Evolutionary conservation across 2,888 invertebrate species (phyloP).

Genomic region (Oeneis ivallda): DNA sequence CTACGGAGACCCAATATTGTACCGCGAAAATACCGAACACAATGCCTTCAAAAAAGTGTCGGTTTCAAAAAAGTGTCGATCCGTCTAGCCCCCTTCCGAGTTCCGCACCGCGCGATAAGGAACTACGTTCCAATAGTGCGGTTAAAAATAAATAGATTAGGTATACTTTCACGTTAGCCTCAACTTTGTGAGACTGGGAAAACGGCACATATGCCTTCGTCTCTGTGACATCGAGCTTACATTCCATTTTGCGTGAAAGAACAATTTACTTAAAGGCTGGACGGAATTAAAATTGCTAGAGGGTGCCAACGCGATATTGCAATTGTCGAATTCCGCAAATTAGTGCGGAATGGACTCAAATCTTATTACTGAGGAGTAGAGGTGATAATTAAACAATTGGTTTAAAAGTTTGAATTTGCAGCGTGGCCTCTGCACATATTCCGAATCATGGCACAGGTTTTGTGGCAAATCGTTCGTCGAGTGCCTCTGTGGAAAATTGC

Average conservation of each 20-base stretch:
- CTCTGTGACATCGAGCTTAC: constrained; percentile 43
- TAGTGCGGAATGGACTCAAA: constrained; percentile 36
- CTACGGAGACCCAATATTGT: too few relatives aligned
- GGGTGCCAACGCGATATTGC: constrained; percentile 54
- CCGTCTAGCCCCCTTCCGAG: too few relatives aligned
- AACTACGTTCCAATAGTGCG: too few relatives aligned
- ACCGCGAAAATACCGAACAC: too few relatives aligned
- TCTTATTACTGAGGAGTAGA: constrained; percentile 51
- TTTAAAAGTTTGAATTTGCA: constrained; percentile 45
- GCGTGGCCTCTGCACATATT: constrained; percentile 47
- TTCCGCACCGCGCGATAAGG: too few relatives aligned
- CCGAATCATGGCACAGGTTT: constrained; percentile 49
- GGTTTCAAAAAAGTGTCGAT: too few relatives aligned
- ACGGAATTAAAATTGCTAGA: constrained; percentile 63
- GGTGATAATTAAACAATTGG: constrained; percentile 48
- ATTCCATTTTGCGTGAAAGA: constrained; percentile 64
- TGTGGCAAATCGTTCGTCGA: constrained; percentile 52
- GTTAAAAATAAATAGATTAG: too few relatives aligned
- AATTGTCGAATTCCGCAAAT: constrained; percentile 47
- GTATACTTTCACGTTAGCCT: too few relatives aligned
- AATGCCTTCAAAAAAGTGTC: too few relatives aligned
- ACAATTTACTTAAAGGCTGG: constrained; percentile 59
- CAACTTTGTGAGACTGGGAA: too few relatives aligned
- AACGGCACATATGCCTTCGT: constrained; percentile 50
- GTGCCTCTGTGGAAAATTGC: constrained; percentile 45